Evolutionary conservation across 2,888 invertebrate genomes (phyloP).

Genomic region (Ptilodon capucinus): DNA sequence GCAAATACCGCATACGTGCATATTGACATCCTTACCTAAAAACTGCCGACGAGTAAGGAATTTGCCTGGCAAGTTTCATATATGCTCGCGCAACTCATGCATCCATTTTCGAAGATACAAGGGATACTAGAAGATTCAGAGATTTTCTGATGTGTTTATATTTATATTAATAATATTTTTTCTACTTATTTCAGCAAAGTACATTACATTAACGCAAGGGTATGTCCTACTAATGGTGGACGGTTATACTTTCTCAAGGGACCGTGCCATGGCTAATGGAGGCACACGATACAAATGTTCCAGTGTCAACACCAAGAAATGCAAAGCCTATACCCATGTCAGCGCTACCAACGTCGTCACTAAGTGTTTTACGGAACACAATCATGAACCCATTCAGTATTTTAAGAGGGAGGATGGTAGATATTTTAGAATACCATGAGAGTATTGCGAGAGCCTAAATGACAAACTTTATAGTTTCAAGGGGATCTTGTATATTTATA

Average conservation of each 20-base stretch:
- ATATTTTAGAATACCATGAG: background rate
- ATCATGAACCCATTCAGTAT: slow-evolving; percentile 11
- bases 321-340: slow-evolving; percentile 28
- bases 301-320: slow-evolving; percentile 10
- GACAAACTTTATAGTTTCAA: too few species aligned
- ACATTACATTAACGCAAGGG: background rate
- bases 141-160: background rate
- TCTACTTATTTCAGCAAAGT: background rate
- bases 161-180: background rate
- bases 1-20: too few species aligned
- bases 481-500: too few species aligned
- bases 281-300: slow-evolving; percentile 25
- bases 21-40: too few species aligned
- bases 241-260: background rate
- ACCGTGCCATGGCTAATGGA: background rate
- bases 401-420: background rate
- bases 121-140: too few species aligned
- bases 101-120: too few species aligned
- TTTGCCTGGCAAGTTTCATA: too few species aligned
- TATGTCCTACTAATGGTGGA: background rate
- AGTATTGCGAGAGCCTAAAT: too few species aligned
- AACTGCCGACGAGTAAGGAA: too few species aligned
- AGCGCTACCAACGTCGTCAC: slow-evolving; percentile 19
- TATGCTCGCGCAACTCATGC: too few species aligned
- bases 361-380: slow-evolving; percentile 16